phyloP scores from a whole-genome alignment of 2,797 vertebrate species.

The Taeniopygia guttata region DNA sequence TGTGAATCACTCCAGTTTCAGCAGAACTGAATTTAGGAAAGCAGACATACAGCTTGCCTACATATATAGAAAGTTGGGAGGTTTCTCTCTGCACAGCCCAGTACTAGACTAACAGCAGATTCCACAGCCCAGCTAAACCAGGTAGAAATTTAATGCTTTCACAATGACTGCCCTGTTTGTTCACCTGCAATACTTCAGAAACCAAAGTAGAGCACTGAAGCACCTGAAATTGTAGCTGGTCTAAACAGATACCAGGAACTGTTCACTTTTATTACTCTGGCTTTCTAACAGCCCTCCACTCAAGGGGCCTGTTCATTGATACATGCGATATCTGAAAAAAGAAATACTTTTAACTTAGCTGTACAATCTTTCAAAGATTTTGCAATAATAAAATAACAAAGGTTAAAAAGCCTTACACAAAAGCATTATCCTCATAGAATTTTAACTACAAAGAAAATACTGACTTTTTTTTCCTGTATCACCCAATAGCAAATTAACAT shows the following conservation, averaged over 20 bases:
- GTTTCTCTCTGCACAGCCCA: background rate
- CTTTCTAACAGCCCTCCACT: background rate
- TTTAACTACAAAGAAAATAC: background rate
- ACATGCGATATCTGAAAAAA: fast-evolving
- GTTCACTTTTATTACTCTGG: background rate
- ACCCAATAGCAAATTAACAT: background rate
- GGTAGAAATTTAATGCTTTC: background rate
- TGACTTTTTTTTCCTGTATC: background rate
- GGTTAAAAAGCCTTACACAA: background rate
- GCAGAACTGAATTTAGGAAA: background rate
- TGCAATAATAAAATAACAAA: background rate
- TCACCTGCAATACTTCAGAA: background rate
- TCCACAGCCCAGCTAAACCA: background rate
- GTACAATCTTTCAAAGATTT: background rate
- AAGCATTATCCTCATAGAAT: background rate
- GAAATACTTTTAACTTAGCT: background rate
- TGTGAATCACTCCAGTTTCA: background rate
- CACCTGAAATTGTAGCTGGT: background rate
- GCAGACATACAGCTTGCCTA: background rate
- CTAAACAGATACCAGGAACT: background rate
- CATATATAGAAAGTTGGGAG: background rate
- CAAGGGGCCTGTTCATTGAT: background rate
- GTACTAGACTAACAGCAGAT: background rate
- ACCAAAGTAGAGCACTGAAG: background rate
- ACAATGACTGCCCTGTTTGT: background rate